Evolutionary conservation across 2,113 vertebrate genomes (phyloP).

Genomic region (Chloropsis hardwickii): DNA sequence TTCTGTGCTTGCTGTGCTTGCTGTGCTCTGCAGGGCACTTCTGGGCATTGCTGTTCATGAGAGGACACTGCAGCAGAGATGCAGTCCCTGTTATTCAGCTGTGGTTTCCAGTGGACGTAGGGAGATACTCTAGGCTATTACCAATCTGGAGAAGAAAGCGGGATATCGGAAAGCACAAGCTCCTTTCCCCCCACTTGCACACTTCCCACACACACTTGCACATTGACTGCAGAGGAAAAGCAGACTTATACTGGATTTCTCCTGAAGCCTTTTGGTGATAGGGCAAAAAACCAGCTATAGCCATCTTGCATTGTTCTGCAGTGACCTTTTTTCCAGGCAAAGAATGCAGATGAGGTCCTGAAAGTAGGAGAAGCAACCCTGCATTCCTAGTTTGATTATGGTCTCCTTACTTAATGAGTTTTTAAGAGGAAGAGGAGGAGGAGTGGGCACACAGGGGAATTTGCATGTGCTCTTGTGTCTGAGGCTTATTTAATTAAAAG

Average conservation of each 20-base stretch:
- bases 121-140: background rate
- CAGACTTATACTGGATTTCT: background rate
- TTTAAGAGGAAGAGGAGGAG: slow-evolving; percentile 57
- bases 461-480: slow-evolving; percentile 48
- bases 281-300: background rate
- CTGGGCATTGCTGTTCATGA: background rate
- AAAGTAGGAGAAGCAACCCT: slow-evolving; percentile 35
- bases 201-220: background rate
- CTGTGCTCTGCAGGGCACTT: too few species aligned
- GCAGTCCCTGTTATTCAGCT: background rate
- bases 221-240: slow-evolving; percentile 8
- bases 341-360: background rate
- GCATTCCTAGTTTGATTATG: slow-evolving; percentile 71
- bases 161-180: background rate
- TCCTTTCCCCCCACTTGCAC: background rate
- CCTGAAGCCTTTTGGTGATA: background rate
- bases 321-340: slow-evolving; percentile 14
- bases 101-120: background rate
- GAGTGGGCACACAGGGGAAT: slow-evolving; percentile 16
- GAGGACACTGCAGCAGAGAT: background rate
- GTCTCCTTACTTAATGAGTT: slow-evolving; percentile 72
- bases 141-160: background rate
- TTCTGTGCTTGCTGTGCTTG: background rate
- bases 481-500: slow-evolving; percentile 79
- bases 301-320: background rate